Evolutionary conservation across 2,797 vertebrate species (phyloP), one percentile per base, ranked within the genome.

Genomic region (Lagorchestes hirsutus): DNA sequence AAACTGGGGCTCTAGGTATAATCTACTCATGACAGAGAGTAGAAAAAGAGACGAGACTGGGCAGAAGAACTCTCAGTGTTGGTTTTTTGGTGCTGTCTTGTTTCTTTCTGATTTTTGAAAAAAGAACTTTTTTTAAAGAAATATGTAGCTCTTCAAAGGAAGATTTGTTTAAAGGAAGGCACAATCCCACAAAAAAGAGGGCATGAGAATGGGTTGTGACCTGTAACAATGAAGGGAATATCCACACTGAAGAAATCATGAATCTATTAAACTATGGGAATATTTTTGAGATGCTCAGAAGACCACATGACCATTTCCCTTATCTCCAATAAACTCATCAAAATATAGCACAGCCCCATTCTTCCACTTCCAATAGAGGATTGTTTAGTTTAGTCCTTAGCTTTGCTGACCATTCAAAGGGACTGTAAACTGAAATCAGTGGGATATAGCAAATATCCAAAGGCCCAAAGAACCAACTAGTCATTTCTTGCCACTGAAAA

Each of bases 401-500:
- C 16, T 46, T 50, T 50, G 34, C 40, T 34, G 40, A 4, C 87
- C 54, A 29, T 93, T 92, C 11, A n/a, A 34, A 91, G 40, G 40
- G 12, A 6, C n/a, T 90, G 40, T 93, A 55, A 50, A n/a, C 22
- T 27, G 55, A 93, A 50, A 82, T 34, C 13, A 3, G 18, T 14
- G 55, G 6, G 5, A 56, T 58, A 67, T 16, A n/a, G 34, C 14
- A 56, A 29, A 24, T 24, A 56, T 93, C 92, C 50, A 46, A 54
- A 92, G 29, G 93, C 91, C 54, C 28, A 27, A 57, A 12, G 27
- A 55, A 91, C 9, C 18, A 40, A 13, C 94, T 50, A 54, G 55
- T 92, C 92, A 92, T 90, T 16, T 50, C 93, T 95, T 62, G 94
- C 92, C 95, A 74, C 5, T 28, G 50, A 46, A 46, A 96, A 91